Conservation (phyloP, 2,888 invertebrate genomes). For the Rhaphigaster nebulosa region DNA sequence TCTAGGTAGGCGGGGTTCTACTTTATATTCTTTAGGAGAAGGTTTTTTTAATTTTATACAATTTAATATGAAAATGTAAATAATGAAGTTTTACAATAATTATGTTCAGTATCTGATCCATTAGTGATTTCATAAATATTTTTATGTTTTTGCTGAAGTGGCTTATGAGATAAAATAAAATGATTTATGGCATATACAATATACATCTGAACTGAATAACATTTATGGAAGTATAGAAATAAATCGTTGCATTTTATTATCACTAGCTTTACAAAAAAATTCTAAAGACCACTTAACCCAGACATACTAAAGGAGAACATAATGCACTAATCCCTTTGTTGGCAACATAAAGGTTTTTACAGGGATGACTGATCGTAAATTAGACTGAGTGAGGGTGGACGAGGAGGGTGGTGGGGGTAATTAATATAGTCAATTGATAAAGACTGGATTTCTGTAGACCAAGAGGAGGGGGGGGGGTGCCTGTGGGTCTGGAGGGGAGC, state of each 20-base stretch:
- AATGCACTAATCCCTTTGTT: conserved; percentile 35
- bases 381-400: conserved; percentile 23
- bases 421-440: conserved; percentile 58
- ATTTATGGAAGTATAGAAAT: neutral
- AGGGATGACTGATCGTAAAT: conserved; percentile 54
- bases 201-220: neutral
- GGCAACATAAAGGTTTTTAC: conserved; percentile 42
- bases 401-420: conserved; percentile 49
- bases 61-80: no score
- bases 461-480: conserved; percentile 11
- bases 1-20: no score
- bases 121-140: neutral
- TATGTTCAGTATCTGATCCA: neutral
- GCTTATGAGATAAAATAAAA: neutral
- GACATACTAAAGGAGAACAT: conserved; percentile 9
- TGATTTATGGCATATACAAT: neutral
- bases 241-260: neutral
- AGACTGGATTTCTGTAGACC: conserved; percentile 39
- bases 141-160: neutral
- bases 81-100: neutral
- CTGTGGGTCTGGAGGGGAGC: neutral
- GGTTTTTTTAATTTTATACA: no score
- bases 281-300: neutral
- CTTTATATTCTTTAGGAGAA: no score
- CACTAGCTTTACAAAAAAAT: neutral